Base-by-base conservation (phyloP, 2,888 invertebrate species). In the Drosophila nigricruria region DNA sequence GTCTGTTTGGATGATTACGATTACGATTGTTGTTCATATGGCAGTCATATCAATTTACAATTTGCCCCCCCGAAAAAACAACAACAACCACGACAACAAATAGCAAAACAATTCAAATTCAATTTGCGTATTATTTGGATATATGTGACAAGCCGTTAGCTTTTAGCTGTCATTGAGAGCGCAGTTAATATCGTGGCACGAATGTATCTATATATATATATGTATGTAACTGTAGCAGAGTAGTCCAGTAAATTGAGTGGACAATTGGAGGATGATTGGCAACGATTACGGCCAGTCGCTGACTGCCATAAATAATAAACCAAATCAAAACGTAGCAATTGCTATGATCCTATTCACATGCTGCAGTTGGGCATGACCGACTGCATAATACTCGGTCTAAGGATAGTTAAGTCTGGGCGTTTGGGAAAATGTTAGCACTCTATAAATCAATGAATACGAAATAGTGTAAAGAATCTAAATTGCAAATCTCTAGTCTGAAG, bases 11-110 rank as follows among this genome's bases (percentile, higher is more conserved):
- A 75, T 75, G 77, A 74, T 77, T 82, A 71, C 79, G 77, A 74
- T 77, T 79, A 70, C 79, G 72, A 81, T 70, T 75, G 76, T 71
- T 79, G 76, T 70, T 81, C 84, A 79, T 84, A 71, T 83, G 64
- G 57, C 69, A 66, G 75, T 70, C 67, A 73, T 82, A 85, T 80
- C 83, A 82, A 82, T 85, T 82, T 67, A 80, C 77, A 86, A 85
- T 73, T 77, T 73, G 47, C 61, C 64, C 69, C 66, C 36, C 23
- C 3, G 3, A 23, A 52, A 42, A 49, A 68, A 59, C 20, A 62
- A 49, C 40, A 65, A 62, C 20, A 47, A 63, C 49, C 64, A 65
- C 56, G 38, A 52, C 40, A 60, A 60, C 40, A 70, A 58, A 43
- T 30, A 69, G 25, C 52, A 65, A 53, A 62, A 60, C 71, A 77